A percentile compares a stretch with the other conserved stretches of the same genome.
These are phyloP conservation scores for Oscheius sp. DNA, from an alignment of 2,888 invertebrate species.

Conservation along the genomic window DNA sequence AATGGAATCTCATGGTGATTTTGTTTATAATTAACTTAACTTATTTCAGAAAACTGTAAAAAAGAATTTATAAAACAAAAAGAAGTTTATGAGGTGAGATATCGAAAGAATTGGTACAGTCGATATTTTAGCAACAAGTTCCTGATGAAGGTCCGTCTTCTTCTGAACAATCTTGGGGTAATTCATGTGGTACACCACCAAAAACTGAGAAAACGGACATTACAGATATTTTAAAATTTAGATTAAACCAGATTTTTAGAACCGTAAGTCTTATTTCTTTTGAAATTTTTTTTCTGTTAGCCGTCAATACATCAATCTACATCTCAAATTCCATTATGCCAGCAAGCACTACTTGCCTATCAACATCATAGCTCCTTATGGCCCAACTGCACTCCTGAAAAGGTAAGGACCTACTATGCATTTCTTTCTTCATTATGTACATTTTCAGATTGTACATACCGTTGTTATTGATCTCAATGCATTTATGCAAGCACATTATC, in stretches of 20 bases:
- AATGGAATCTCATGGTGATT: slow-evolving; percentile 44
- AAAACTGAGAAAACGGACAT: not conserved
- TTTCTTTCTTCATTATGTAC: not conserved
- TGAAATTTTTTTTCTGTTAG: not conserved
- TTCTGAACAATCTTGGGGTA: slow-evolving; percentile 2
- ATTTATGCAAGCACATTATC: slow-evolving; percentile 45
- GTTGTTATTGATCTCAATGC: slow-evolving; percentile 40
- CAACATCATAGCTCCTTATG: slow-evolving; percentile 44
- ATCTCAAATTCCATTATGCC: slow-evolving; percentile 31
- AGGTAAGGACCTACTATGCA: not conserved
- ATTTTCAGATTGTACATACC: slow-evolving; percentile 5
- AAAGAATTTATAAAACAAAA: slow-evolving; percentile 1
- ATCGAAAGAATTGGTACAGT: not conserved
- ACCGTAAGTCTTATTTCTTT: not conserved
- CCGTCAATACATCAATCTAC: not conserved
- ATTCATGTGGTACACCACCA: not conserved
- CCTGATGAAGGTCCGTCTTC: slow-evolving; percentile 6
- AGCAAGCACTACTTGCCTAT: slow-evolving; percentile 47
- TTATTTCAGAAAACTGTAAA: not conserved
- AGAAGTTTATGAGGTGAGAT: not conserved
- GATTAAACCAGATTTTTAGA: slow-evolving; percentile 2
- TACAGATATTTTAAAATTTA: not conserved
- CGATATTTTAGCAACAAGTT: not conserved
- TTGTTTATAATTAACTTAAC: not conserved
- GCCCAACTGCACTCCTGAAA: slow-evolving; percentile 34